Base-by-base conservation (phyloP, 2,797 vertebrate genomes). In the Gobio occitaniae region DNA sequence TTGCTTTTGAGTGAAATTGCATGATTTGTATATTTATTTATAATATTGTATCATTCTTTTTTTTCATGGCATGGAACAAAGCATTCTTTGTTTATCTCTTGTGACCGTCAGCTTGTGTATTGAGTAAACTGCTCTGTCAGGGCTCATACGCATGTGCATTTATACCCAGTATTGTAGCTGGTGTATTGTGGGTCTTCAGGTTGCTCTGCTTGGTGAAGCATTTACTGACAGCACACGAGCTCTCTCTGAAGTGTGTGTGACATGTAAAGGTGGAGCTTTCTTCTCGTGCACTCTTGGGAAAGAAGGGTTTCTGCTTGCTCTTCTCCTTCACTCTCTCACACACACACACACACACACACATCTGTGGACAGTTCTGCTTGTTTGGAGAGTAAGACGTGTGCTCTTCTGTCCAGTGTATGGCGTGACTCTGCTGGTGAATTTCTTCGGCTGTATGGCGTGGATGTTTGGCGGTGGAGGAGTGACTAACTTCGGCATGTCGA, bases 381-480 rank as follows among this genome's bases (percentile, higher is more conserved):
- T 65, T 8, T 65, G 0, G 6, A 4, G 1, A 4, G 11, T 29
- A 2, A 29, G 61, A 13, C 16, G 0, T 65, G 2, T 13, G 32
- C 29, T 78, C 13, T 47, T 90, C 90, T 92, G 91, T 94, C 80
- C 96, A 99, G 98, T 99, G 94, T 97, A 99, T 90, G 95, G 96
- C 86, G 96, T 94, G 88, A 99, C 98, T 66, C 94, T 99, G 89
- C 96, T 94, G 4, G 97, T 99, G 93, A 99, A 99, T 95, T 96
- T 99, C 88, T 90, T 99, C 83, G 98, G 96, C 94, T 99, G 97
- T 94, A 96, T 99, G 90, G 97, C 95, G 15, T 99, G 98, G 98
- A 97, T 99, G 96, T 97, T 99, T 90, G 98, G 96, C 87, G 98
- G 98, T 82, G 98, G 98, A 17, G 97, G 97, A 89, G 97, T 98